phyloP scores from a whole-genome alignment of 2,113 vertebrate species.

The Pygoscelis adeliae region DNA sequence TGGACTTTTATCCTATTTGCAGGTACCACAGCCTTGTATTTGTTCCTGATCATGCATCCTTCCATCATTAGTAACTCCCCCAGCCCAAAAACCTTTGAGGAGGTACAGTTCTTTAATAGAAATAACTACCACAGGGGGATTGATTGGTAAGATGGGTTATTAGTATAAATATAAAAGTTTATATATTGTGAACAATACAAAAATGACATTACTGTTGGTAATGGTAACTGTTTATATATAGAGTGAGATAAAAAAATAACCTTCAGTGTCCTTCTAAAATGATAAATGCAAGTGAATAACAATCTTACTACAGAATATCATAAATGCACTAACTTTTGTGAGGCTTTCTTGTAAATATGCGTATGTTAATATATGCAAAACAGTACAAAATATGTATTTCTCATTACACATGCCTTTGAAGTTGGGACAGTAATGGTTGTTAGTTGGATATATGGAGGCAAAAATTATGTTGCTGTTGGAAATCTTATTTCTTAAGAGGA shows the following conservation, averaged over 20 bases:
- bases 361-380: not conserved
- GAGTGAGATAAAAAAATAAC: not conserved
- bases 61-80: constrained; percentile 98
- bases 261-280: not conserved
- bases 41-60: constrained; percentile 98
- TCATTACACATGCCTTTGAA: not conserved
- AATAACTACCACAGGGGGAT: constrained; percentile 99
- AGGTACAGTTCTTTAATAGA: constrained; percentile 99
- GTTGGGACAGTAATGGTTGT: not conserved
- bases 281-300: not conserved
- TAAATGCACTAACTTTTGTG: not conserved
- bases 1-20: constrained; percentile 67
- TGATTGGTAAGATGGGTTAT: constrained; percentile 92
- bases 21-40: constrained; percentile 97
- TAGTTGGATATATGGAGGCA: not conserved
- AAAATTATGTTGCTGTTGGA: not conserved
- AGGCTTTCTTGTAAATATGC: not conserved
- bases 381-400: not conserved
- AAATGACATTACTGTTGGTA: constrained; percentile 56
- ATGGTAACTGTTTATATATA: constrained; percentile 12
- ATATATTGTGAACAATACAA: constrained; percentile 68
- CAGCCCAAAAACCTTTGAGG: constrained; percentile 96
- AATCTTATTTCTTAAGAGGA: not conserved
- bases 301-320: not conserved
- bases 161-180: constrained; percentile 80